Percentiles rank a stretch among this genome's conserved stretches.
These are phyloP conservation scores for Neodiprion pinetum DNA, from an alignment of 1,140 invertebrate genomes.

Conservation along the genomic window DNA sequence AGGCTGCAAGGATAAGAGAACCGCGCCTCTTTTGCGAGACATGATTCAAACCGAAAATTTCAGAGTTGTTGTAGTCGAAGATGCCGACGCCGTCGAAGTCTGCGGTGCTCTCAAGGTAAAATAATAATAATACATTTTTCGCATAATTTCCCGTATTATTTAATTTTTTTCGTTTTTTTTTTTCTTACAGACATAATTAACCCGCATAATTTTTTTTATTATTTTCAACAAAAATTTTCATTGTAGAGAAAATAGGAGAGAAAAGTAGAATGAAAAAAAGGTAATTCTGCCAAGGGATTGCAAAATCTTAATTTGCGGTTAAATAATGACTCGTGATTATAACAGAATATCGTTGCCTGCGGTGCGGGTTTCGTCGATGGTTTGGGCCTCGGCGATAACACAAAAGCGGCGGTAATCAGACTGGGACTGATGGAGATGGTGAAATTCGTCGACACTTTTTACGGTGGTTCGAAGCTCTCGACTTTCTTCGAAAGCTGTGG, in stretches of 20 bases:
- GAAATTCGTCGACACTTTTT: conserved; percentile 71
- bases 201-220: no score
- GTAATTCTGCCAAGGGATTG: no score
- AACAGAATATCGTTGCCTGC: conserved; percentile 84
- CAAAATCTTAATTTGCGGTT: background rate
- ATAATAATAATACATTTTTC: background rate
- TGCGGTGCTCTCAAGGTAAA: conserved; percentile 84
- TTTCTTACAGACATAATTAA: no score
- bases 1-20: conserved; percentile 66
- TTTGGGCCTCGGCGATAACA: conserved; percentile 81
- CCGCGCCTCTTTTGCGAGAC: conserved; percentile 70
- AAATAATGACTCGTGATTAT: conserved; percentile 31
- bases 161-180: background rate
- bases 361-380: conserved; percentile 86
- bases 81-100: conserved; percentile 80
- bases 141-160: background rate
- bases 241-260: no score
- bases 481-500: conserved; percentile 90
- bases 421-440: conserved; percentile 84
- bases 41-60: conserved; percentile 82
- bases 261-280: no score
- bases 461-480: conserved; percentile 66
- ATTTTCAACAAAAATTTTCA: no score
- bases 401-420: conserved; percentile 86
- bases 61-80: conserved; percentile 78